These are phyloP conservation scores for Gerris lacustris DNA, from an alignment of 2,888 invertebrate genomes.

Conservation along the genomic window DNA sequence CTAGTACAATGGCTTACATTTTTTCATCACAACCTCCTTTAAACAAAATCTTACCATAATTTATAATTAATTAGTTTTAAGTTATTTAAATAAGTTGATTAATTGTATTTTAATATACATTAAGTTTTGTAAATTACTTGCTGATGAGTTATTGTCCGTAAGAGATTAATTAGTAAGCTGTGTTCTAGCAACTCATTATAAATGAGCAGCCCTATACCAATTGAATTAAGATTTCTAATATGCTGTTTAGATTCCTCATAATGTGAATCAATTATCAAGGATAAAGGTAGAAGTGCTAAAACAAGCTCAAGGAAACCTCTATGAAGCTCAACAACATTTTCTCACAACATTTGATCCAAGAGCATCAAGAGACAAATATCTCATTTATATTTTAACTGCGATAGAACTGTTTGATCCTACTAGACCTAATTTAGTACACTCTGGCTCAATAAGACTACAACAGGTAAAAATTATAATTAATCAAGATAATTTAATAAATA, in stretches of 20 bases:
- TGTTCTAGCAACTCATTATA: too few species aligned
- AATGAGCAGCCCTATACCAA: too few species aligned
- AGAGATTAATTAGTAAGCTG: too few species aligned
- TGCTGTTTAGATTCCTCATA: conserved; percentile 57
- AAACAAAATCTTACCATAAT: too few species aligned
- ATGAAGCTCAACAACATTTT: conserved; percentile 74
- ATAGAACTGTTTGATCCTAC: conserved; percentile 82
- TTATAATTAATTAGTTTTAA: too few species aligned
- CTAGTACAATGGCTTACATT: too few species aligned
- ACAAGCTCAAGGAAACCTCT: conserved; percentile 77
- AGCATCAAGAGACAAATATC: conserved; percentile 76
- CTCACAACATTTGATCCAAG: conserved; percentile 72
- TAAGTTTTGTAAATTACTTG: too few species aligned
- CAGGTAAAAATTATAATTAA: conserved; percentile 45
- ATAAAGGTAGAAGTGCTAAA: conserved; percentile 84
- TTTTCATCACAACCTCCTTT: too few species aligned
- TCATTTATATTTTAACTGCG: conserved; percentile 82
- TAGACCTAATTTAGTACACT: conserved; percentile 63
- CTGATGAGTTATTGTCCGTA: too few species aligned
- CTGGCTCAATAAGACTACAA: conserved; percentile 71
- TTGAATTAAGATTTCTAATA: too few species aligned
- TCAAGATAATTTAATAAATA: neutral
- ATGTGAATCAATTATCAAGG: conserved; percentile 58
- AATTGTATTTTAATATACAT: too few species aligned
- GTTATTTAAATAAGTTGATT: too few species aligned